Conservation (phyloP, 2,113 vertebrate genomes). For the Psilopogon haemacephalus region DNA sequence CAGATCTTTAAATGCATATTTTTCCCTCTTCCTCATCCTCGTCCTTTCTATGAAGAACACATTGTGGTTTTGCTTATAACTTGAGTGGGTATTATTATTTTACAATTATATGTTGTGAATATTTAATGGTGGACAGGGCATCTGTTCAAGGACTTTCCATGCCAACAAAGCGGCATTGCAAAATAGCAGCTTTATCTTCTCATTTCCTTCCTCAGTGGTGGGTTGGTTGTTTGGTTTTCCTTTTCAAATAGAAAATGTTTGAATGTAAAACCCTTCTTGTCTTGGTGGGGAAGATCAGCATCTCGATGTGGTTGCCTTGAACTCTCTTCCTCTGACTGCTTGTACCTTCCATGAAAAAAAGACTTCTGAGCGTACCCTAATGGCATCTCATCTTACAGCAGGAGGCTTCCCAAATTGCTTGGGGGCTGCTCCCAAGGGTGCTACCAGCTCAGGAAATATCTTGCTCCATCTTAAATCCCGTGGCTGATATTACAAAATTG, state of each 20-base stretch:
- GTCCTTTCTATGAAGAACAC: neutral
- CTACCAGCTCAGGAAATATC: neutral
- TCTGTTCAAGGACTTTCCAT: constrained; percentile 60
- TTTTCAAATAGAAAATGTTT: neutral
- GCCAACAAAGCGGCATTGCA: constrained; percentile 30
- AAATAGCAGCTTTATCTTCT: constrained; percentile 55
- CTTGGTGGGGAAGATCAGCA: neutral
- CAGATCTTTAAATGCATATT: neutral
- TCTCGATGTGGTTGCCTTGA: neutral
- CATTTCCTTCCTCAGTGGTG: neutral
- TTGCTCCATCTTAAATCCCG: neutral
- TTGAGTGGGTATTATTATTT: constrained; percentile 57
- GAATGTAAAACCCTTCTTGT: neutral
- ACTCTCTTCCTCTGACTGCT: neutral
- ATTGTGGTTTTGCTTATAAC: constrained; percentile 28
- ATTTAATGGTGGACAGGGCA: constrained; percentile 66
- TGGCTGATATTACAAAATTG: neutral
- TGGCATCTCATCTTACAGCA: neutral
- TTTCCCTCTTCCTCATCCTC: neutral
- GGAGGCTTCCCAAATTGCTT: neutral
- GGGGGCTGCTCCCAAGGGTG: neutral
- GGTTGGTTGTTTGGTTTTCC: neutral
- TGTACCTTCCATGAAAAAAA: neutral
- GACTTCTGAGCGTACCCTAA: neutral
- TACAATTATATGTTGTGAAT: constrained; percentile 60